Conservation (phyloP, 2,888 invertebrate genomes). For the Lypha dubia region DNA sequence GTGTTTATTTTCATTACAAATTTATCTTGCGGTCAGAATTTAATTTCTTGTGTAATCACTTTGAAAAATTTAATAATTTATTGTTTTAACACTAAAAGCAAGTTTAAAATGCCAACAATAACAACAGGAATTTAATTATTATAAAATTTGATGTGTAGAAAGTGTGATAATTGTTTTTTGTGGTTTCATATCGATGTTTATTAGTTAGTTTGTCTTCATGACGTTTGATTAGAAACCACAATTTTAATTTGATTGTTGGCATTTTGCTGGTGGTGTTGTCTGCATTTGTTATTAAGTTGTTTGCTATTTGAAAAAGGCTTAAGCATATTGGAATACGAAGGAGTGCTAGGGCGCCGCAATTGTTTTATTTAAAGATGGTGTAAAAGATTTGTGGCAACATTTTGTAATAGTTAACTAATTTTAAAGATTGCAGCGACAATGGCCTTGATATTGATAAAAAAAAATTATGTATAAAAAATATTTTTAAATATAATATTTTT, state of each 20-base stretch:
- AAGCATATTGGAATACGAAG: neutral
- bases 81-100: slow-evolving; percentile 35
- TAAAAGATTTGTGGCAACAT: too few relatives aligned
- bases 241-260: slow-evolving; percentile 49
- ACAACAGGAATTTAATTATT: slow-evolving; percentile 32
- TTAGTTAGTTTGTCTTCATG: neutral
- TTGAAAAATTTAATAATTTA: slow-evolving; percentile 50
- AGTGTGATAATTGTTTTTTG: slow-evolving; percentile 66
- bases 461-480: too few relatives aligned
- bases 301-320: neutral
- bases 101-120: neutral
- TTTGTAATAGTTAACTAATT: too few relatives aligned
- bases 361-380: slow-evolving; percentile 15
- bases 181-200: slow-evolving; percentile 30
- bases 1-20: slow-evolving; percentile 19
- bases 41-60: slow-evolving; percentile 59
- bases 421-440: too few relatives aligned
- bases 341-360: neutral
- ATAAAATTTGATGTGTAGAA: slow-evolving; percentile 53
- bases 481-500: too few relatives aligned
- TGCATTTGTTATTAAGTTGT: neutral
- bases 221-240: slow-evolving; percentile 65
- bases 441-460: too few relatives aligned
- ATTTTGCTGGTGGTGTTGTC: slow-evolving; percentile 9
- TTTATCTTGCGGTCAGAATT: slow-evolving; percentile 53